Conservation (phyloP, 2,113 vertebrate species). For the Otocyon megalotis region DNA sequence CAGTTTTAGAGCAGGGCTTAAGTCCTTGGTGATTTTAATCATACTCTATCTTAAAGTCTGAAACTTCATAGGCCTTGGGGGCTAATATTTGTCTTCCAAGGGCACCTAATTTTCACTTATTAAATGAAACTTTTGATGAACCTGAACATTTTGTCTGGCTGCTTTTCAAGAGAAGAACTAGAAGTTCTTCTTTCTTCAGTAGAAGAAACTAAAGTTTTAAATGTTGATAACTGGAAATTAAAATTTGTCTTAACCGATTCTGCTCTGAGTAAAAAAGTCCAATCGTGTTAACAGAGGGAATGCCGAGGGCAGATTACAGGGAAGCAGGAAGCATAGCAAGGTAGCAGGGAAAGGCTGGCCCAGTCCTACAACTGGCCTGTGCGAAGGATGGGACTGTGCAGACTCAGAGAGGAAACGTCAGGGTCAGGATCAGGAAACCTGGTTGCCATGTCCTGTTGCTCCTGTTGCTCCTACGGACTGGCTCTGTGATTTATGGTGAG, state of each 20-base stretch:
- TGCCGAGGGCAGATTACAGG: not conserved
- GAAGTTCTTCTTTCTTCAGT: not conserved
- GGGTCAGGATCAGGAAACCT: not conserved
- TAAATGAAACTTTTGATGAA: conserved; percentile 27
- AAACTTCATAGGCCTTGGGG: not conserved
- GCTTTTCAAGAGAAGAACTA: conserved; percentile 20
- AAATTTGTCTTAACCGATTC: conserved; percentile 23
- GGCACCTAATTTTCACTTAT: not conserved
- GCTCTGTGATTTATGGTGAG: not conserved
- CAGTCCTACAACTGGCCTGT: not conserved
- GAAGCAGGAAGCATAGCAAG: not conserved
- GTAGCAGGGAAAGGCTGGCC: too few relatives aligned
- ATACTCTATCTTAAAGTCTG: conserved; percentile 35
- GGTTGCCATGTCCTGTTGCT: too few relatives aligned
- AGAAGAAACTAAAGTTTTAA: conserved; percentile 20
- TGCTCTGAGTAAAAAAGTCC: not conserved
- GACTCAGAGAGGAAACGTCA: not conserved
- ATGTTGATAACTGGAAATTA: not conserved
- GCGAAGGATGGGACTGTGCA: not conserved
- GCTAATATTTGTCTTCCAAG: conserved; percentile 30
- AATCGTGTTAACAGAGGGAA: not conserved
- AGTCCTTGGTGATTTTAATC: conserved; percentile 73
- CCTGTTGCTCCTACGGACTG: too few relatives aligned
- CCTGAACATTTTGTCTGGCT: not conserved
- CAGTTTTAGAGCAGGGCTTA: conserved; percentile 66